These are phyloP conservation scores for Panagrolaimus sp. DNA, from an alignment of 1,140 invertebrate species.

Conservation along the genomic window DNA sequence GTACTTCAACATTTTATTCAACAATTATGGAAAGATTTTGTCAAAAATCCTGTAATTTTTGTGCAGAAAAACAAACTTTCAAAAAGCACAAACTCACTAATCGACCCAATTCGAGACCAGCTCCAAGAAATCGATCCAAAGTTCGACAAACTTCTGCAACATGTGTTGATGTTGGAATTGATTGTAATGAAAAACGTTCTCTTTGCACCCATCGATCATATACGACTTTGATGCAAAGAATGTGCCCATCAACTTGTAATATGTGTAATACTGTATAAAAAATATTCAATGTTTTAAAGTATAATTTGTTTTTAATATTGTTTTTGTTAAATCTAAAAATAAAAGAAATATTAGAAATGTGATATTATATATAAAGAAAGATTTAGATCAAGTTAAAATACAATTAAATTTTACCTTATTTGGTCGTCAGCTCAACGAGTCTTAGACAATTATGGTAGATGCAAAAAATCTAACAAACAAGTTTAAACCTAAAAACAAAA, in stretches of 20 bases:
- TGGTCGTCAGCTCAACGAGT: no score
- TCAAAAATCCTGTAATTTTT: neutral
- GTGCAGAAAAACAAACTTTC: neutral
- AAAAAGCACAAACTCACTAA: no score
- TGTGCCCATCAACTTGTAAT: conserved; percentile 13
- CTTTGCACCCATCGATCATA: neutral
- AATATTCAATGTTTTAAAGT: no score
- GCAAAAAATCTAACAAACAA: no score
- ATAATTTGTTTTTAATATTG: no score
- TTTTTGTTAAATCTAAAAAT: no score
- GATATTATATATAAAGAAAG: no score
- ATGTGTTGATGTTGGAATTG: conserved; percentile 5
- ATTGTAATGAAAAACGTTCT: neutral
- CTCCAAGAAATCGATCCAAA: neutral
- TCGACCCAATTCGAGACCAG: neutral
- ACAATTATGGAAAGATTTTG: conserved; percentile 4
- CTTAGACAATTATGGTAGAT: no score
- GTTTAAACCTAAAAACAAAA: no score
- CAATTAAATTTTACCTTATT: no score
- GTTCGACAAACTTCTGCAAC: neutral
- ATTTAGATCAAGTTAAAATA: no score
- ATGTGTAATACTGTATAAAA: neutral
- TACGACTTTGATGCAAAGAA: neutral
- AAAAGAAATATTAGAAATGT: no score
- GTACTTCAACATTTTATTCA: neutral